Evolutionary conservation across 1,140 invertebrate species (phyloP).

Genomic region (Papilio xuthus): DNA sequence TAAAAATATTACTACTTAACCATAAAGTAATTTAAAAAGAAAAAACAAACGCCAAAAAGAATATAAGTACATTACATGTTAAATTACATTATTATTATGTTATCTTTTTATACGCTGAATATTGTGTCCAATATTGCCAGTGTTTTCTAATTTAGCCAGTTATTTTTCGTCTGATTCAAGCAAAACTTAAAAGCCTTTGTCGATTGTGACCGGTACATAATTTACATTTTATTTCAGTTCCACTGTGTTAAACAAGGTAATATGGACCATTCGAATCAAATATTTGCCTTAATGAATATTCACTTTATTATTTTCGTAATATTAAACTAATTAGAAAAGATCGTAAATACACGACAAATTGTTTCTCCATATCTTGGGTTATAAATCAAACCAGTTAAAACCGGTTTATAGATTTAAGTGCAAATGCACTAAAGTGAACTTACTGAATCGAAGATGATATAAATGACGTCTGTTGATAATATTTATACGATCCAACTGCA

Average conservation of each 20-base stretch:
- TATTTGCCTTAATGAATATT: not conserved
- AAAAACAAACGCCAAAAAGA: not conserved
- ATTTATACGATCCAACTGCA: not conserved
- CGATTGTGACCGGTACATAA: not conserved
- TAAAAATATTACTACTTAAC: not conserved
- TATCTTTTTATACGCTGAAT: not conserved
- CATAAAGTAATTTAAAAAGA: not conserved
- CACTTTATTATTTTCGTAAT: not conserved
- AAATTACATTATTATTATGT: not conserved
- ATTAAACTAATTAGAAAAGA: not conserved
- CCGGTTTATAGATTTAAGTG: not conserved
- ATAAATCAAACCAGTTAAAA: not conserved
- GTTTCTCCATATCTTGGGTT: not conserved
- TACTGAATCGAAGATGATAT: not conserved
- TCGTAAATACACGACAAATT: not conserved
- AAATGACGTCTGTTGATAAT: not conserved
- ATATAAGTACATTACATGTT: not conserved
- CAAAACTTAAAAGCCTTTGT: not conserved
- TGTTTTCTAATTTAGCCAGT: not conserved
- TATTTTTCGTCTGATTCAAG: not conserved
- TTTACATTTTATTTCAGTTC: constrained; percentile 6
- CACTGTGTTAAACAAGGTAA: not conserved
- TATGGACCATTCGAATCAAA: not conserved
- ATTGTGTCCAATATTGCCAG: too few species aligned
- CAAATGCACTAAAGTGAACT: not conserved